Evolutionary conservation across 2,113 vertebrate genomes (phyloP).

Genomic region (Cololabis saira): DNA sequence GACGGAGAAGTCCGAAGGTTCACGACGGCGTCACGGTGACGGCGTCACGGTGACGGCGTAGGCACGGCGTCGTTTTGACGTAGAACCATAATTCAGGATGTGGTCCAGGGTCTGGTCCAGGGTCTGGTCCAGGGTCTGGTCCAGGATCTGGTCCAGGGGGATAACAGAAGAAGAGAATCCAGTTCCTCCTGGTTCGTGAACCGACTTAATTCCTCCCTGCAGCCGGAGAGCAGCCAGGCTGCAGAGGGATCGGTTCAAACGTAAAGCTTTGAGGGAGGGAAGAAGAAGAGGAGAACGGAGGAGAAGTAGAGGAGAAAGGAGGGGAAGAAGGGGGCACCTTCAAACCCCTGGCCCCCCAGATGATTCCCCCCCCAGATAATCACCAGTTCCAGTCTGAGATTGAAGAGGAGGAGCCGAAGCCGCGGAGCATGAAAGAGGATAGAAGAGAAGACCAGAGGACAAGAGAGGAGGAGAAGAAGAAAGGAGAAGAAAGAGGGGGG

Average conservation of each 20-base stretch:
- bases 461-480: constrained; percentile 51
- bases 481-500: constrained; percentile 24
- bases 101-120: too few relatives aligned
- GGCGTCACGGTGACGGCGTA: too few relatives aligned
- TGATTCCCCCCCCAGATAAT: constrained; percentile 46
- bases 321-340: background rate
- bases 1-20: too few relatives aligned
- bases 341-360: background rate
- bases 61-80: too few relatives aligned
- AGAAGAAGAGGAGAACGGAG: too few relatives aligned
- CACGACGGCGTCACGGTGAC: too few relatives aligned
- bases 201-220: constrained; percentile 74
- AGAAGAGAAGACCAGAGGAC: constrained; percentile 55
- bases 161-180: constrained; percentile 71
- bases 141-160: constrained; percentile 75
- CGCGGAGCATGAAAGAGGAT: constrained; percentile 80
- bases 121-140: too few relatives aligned
- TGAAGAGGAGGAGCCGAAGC: constrained; percentile 77
- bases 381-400: constrained; percentile 82
- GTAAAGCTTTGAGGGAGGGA: too few relatives aligned
- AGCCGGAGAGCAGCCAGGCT: constrained; percentile 40
- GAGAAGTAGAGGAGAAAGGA: background rate
- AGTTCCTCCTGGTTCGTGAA: constrained; percentile 70
- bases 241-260: too few relatives aligned
- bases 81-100: too few relatives aligned